phyloP scores from a whole-genome alignment of 2,888 invertebrate genomes.

The Nomada ruficornis region DNA sequence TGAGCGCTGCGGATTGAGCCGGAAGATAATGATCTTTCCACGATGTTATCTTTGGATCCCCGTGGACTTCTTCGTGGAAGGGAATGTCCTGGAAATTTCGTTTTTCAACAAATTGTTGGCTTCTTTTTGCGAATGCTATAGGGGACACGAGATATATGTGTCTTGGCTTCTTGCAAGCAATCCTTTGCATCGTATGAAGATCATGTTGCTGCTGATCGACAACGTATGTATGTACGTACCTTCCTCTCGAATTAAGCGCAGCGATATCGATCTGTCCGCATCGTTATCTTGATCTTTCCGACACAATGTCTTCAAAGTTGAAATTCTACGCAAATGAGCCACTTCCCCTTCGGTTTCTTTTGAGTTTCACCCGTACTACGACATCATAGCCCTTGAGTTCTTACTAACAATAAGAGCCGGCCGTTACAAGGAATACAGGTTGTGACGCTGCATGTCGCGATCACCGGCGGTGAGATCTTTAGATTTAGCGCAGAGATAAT shows the following conservation, averaged over 20 bases:
- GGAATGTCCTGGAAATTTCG: constrained; percentile 4
- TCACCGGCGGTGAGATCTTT: constrained; percentile 29
- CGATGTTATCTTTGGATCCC: constrained; percentile 49
- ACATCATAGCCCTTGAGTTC: not conserved
- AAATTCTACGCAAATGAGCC: constrained; percentile 7
- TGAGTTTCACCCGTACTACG: not conserved
- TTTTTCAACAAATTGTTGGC: constrained; percentile 10
- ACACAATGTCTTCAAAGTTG: not conserved
- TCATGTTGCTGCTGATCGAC: not conserved
- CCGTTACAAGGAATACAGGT: not conserved
- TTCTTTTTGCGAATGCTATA: not conserved
- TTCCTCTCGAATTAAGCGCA: not conserved
- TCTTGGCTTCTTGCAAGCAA: not conserved
- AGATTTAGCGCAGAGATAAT: constrained; percentile 29
- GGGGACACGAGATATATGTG: not conserved
- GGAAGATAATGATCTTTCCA: constrained; percentile 51
- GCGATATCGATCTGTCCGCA: not conserved
- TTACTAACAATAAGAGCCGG: not conserved
- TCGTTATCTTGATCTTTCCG: constrained; percentile 2
- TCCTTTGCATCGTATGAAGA: not conserved
- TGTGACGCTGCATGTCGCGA: not conserved
- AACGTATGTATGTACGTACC: too few species aligned
- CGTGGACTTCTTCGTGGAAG: constrained; percentile 3
- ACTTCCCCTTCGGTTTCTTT: not conserved
- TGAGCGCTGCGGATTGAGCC: constrained; percentile 50